Evolutionary conservation across 2,797 vertebrate species (phyloP), one percentile per base, ranked within the genome.

Genomic region (Lacerta bilineata): DNA sequence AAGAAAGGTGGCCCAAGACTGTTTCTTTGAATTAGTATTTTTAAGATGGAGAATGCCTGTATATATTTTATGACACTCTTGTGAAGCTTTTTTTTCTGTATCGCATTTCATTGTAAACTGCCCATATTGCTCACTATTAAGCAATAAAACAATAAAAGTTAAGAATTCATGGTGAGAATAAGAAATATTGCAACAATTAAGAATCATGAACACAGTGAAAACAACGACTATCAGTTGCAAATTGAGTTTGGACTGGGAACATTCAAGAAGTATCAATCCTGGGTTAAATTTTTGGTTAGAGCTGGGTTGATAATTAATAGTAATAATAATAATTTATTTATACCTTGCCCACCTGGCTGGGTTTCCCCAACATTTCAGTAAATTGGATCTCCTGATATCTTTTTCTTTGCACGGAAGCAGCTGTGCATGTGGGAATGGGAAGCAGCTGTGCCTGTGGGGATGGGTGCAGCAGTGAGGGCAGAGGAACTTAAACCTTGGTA

Each of bases 41-140:
- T 79, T 33, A 59, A 78, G 25, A 27, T 17, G 43, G 11, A 18
- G n/a, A 43, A 5, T 84, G 75, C 27, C 61, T 29, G 2, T 41
- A 59, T 39, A 61, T 8, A 18, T 36, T 29, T 59, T 61, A 71
- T 61, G 33, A 6, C 17, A 9, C 74, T 36, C 5, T 4, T 72
- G 10, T 59, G 17, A 23, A 55, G 29, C 33, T n/a, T 71, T 55
- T 18, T 83, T 8, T n/a, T 6, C 27, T 76, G 3, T 23, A 41
- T 41, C 64, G 36, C 64, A 75, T 68, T 68, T 68, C 78, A 68
- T 36, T 86, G 41, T 86, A 68, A 86, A 86, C 29, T 10, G 25
- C 27, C n/a, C 59, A 3, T 59, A 66, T 33, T 41, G 18, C 36
- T 77, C 72, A 25, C 20, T 50, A 68, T 68, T n/a, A 36, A 72